These are phyloP conservation scores for Brevimyrus niger DNA, from an alignment of 2,113 vertebrate genomes.

Conservation along the genomic window DNA sequence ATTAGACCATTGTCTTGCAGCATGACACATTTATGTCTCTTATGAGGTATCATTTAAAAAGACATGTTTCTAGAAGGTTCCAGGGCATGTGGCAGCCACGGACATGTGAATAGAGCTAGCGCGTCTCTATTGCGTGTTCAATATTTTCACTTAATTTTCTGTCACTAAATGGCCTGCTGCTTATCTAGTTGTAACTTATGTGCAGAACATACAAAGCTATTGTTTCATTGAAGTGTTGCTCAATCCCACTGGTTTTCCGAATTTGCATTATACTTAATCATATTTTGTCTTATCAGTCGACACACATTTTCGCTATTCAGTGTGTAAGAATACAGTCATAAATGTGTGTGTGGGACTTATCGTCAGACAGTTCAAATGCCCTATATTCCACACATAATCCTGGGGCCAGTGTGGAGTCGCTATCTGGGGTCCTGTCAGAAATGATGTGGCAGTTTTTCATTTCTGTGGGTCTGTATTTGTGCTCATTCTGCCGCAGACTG, in stretches of 20 bases:
- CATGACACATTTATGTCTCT: not conserved
- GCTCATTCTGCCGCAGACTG: not conserved
- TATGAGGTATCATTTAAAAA: constrained; percentile 3
- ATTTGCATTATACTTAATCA: constrained; percentile 33
- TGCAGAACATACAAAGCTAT: constrained; percentile 13
- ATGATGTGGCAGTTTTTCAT: not conserved
- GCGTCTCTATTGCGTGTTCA: constrained; percentile 3
- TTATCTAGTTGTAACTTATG: constrained; percentile 28
- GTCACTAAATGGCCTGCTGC: constrained; percentile 23
- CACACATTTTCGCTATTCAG: constrained; percentile 28
- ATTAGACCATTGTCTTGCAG: not conserved
- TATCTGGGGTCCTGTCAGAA: not conserved
- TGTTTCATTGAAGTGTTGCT: constrained; percentile 28
- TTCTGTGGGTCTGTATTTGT: constrained; percentile 1
- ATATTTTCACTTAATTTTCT: constrained; percentile 19
- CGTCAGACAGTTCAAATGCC: not conserved
- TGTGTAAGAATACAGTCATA: constrained; percentile 21
- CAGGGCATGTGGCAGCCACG: not conserved
- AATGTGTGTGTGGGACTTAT: not conserved
- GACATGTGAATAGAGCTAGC: not conserved
- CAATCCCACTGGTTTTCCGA: constrained; percentile 14
- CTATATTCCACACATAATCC: not conserved
- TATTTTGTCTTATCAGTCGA: constrained; percentile 21
- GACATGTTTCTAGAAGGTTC: not conserved
- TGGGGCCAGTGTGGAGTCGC: not conserved